phyloP scores from a whole-genome alignment of 2,113 vertebrate genomes.

The Neoarius graeffei region DNA sequence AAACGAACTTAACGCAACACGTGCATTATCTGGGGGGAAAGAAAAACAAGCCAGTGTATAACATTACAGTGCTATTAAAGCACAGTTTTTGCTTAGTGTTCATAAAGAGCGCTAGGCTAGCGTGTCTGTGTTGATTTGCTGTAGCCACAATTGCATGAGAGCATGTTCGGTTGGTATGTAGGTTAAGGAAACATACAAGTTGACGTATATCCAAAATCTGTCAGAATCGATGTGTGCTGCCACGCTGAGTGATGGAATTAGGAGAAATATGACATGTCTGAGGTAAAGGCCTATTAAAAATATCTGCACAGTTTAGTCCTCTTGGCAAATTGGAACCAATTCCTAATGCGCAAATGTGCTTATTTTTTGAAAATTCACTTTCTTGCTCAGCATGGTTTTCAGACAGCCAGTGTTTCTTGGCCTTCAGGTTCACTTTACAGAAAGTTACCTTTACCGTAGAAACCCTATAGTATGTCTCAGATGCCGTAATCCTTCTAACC shows the following conservation, averaged over 20 bases:
- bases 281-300: conserved; percentile 20
- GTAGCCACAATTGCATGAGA: conserved; percentile 49
- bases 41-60: conserved; percentile 67
- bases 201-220: conserved; percentile 39
- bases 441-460: conserved; percentile 32
- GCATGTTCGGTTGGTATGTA: conserved; percentile 54
- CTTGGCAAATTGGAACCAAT: conserved; percentile 29
- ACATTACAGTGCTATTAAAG: conserved; percentile 72
- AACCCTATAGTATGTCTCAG: conserved; percentile 52
- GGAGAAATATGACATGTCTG: conserved; percentile 27
- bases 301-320: conserved; percentile 6
- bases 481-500: conserved; percentile 66
- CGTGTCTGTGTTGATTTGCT: conserved; percentile 58
- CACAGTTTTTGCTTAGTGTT: conserved; percentile 51
- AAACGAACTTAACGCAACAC: conserved; percentile 63
- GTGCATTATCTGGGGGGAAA: conserved; percentile 62
- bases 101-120: conserved; percentile 51
- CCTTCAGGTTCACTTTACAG: conserved; percentile 38
- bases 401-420: conserved; percentile 31
- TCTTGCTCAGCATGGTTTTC: conserved; percentile 39
- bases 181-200: conserved; percentile 47
- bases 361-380: conserved; percentile 45
- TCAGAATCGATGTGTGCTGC: conserved; percentile 41
- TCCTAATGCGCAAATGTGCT: conserved; percentile 43
- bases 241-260: conserved; percentile 43